Evolutionary conservation across 1,140 invertebrate species (phyloP), one percentile per base, ranked within the genome.

Genomic region (Vanessa atalanta): DNA sequence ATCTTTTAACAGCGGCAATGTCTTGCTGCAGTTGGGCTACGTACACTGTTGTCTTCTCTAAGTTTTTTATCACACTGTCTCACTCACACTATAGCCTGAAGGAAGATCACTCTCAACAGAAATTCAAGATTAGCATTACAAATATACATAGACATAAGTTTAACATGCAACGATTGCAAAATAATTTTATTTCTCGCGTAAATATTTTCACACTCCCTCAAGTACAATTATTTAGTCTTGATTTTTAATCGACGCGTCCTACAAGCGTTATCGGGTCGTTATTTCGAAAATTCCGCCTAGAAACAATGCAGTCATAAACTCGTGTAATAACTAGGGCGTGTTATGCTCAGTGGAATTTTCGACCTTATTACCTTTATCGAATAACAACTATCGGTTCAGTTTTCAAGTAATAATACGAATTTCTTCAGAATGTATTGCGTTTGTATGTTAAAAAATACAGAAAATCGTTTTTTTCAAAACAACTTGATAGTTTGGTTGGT

Each of bases 221-320:
- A 61, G 12, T 15, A 61, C 57, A 37, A 31, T 14, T 61, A 60
- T 26, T 26, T 61, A 57, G 43, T 65, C 48, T 16, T 72, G 50
- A 55, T 66, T 71, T 61, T 71, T 75, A 75, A 71, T 75, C 55
- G 68, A 61, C 11, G 64, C 73, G 68, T 66, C 23, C 73, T 47
- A 70, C 68, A 71, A 70, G 63, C 69, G 53, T 79, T 82, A 82
- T 82, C 79, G 75, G 73, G 71, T 65, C 76, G 60, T 77, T 76
- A 81, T 78, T 77, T 70, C 67, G 78, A 77, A 83, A 80, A 80
- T 74, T 65, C 70, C 55, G 50, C 69, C 74, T 73, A 64, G 66
- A 75, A 80, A 81, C 82, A 82, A 83, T 82, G 75, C 76, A 68
- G 63, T 79, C 82, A 70, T 83, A 84, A 83, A 82, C 69, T 61